Evolutionary conservation across 2,888 invertebrate species (phyloP).

Genomic region (Protula sp.): DNA sequence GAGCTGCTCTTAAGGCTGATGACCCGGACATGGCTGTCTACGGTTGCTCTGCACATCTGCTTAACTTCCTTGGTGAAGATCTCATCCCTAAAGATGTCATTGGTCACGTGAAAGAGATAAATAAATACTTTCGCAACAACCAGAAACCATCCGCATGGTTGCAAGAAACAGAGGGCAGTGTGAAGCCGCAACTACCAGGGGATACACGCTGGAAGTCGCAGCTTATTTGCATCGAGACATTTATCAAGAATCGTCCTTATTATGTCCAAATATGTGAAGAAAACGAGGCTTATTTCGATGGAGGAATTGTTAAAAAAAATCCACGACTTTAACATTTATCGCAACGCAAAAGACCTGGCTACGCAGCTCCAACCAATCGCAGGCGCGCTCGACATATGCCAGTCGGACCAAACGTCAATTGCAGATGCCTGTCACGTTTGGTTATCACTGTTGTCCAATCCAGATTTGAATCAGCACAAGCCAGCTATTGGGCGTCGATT

Average conservation of each 20-base stretch:
- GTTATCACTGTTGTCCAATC: neutral
- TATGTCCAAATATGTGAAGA: neutral
- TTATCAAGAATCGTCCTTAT: neutral
- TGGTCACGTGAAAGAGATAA: too few species aligned
- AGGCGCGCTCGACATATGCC: neutral
- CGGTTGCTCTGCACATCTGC: neutral
- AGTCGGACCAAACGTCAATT: neutral
- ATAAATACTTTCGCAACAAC: neutral
- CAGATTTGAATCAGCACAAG: neutral
- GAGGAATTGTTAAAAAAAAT: conserved; percentile 1
- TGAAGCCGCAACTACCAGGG: neutral
- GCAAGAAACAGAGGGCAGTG: neutral
- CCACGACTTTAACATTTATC: neutral
- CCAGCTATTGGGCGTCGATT: neutral
- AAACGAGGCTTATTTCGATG: neutral
- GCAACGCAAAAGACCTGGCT: neutral
- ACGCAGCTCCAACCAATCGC: neutral
- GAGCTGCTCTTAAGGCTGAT: neutral
- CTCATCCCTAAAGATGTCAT: too few species aligned
- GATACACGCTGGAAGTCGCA: neutral
- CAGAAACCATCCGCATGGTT: neutral
- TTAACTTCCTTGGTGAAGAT: too few species aligned
- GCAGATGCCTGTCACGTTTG: neutral
- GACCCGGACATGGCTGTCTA: neutral
- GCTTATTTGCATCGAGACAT: neutral